A percentile compares a stretch with the other conserved stretches of the same genome.
These are phyloP conservation scores for Hyppa rectilinea DNA, from an alignment of 2,888 invertebrate species.

Conservation along the genomic window DNA sequence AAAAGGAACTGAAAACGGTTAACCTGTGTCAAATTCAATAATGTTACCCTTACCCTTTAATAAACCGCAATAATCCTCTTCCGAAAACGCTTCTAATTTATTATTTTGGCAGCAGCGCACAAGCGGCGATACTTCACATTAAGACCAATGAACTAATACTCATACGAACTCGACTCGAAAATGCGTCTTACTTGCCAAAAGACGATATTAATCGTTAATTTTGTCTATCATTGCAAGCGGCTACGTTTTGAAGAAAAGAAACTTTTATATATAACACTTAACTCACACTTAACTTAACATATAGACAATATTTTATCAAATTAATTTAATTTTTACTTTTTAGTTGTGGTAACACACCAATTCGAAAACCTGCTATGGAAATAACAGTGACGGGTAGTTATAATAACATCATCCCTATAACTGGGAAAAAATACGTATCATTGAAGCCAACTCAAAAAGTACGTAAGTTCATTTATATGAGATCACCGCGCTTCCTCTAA, in stretches of 20 bases:
- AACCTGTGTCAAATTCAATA: slow-evolving; percentile 34
- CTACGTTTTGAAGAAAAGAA: background rate
- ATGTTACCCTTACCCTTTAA: slow-evolving; percentile 11
- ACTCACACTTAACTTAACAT: too few species aligned
- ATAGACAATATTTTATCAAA: slow-evolving; percentile 3
- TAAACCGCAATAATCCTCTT: slow-evolving; percentile 3
- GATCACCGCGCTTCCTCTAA: too few species aligned
- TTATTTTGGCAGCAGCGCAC: slow-evolving; percentile 40
- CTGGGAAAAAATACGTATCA: too few species aligned
- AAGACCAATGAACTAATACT: slow-evolving; percentile 23
- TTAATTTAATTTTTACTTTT: too few species aligned
- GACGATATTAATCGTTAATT: slow-evolving; percentile 4
- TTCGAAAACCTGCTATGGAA: too few species aligned
- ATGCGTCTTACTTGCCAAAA: slow-evolving; percentile 37
- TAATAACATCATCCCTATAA: too few species aligned
- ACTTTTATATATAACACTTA: too few species aligned
- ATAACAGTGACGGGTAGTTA: too few species aligned
- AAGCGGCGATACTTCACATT: slow-evolving; percentile 23
- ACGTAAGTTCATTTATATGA: too few species aligned
- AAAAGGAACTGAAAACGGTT: slow-evolving; percentile 13
- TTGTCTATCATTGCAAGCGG: background rate
- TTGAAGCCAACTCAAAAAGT: too few species aligned
- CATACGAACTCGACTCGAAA: slow-evolving; percentile 10
- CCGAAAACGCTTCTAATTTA: slow-evolving; percentile 26
- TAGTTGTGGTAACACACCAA: too few species aligned